phyloP scores from a whole-genome alignment of 2,113 vertebrate genomes.

The Sinocyclocheilus anshuiensis region DNA sequence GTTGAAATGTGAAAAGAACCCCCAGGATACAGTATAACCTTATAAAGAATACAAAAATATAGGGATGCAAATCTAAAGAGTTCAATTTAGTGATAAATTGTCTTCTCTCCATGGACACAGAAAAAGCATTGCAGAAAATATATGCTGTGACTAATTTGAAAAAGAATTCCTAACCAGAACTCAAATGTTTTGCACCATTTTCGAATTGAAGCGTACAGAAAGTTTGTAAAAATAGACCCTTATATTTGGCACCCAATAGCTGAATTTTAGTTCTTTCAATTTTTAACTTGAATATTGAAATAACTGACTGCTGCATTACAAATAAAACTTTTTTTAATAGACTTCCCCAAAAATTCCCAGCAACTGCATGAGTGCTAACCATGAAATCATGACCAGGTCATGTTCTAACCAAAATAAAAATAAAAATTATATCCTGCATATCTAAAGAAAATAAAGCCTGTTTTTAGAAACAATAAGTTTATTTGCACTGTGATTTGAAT shows the following conservation, averaged over 20 bases:
- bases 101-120: constrained; percentile 41
- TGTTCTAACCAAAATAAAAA: neutral
- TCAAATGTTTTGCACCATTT: neutral
- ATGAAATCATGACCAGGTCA: neutral
- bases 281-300: constrained; percentile 13
- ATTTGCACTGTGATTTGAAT: neutral
- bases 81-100: constrained; percentile 16
- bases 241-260: constrained; percentile 45
- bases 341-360: neutral
- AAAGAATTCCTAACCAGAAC: neutral
- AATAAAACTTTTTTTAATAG: neutral
- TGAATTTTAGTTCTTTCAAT: neutral
- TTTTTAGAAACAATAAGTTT: neutral
- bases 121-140: constrained; percentile 6
- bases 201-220: neutral
- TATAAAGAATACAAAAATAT: constrained; percentile 54
- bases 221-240: neutral
- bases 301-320: neutral
- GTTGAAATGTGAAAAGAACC: constrained; percentile 63
- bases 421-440: neutral
- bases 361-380: neutral
- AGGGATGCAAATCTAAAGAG: constrained; percentile 30
- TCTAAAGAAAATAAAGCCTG: neutral
- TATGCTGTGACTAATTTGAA: neutral
- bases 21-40: constrained; percentile 58